phyloP scores from a whole-genome alignment of 1,140 invertebrate species.

The Bombyx mori region ASM3026992v2 NC_085118.1:9584501-9585000 shows the following conservation, averaged over 20 bases:
- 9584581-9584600: too few species aligned
- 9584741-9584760: background rate
- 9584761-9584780: background rate
- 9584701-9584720: background rate
- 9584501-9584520: too few species aligned
- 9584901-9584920: conserved; percentile 32
- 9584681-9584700: background rate
- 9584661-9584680: too few species aligned
- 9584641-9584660: too few species aligned
- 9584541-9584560: too few species aligned
- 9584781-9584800: conserved; percentile 3
- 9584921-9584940: conserved; percentile 24
- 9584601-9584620: too few species aligned
- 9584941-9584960: conserved; percentile 17
- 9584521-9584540: too few species aligned
- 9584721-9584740: background rate
- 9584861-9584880: conserved; percentile 30
- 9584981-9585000: conserved; percentile 17
- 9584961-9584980: conserved; percentile 20
- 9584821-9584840: conserved; percentile 3
- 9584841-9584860: conserved; percentile 25
- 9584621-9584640: too few species aligned
- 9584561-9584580: too few species aligned
- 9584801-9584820: background rate
- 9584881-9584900: conserved; percentile 41